phyloP scores from a whole-genome alignment of 2,888 invertebrate species.

The Plutella xylostella region DNA sequence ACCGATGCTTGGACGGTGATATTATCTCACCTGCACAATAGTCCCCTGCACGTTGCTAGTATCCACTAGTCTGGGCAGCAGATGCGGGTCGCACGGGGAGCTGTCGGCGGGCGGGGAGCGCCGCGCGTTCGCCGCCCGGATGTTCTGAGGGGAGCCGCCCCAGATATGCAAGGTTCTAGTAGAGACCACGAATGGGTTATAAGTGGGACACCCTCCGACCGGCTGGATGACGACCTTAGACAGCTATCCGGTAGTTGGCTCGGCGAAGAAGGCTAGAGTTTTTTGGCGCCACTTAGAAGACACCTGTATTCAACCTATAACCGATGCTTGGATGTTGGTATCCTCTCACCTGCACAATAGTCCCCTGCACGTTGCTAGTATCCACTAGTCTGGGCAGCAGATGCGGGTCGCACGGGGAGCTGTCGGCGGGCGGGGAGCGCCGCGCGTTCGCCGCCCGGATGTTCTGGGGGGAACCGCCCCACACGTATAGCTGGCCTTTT shows the following conservation, averaged over 20 bases:
- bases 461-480: conserved; percentile 75
- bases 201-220: too few relatives aligned
- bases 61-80: conserved; percentile 73
- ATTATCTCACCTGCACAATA: conserved; percentile 72
- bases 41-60: conserved; percentile 71
- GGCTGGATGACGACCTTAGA: too few relatives aligned
- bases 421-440: conserved; percentile 22
- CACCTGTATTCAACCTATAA: too few relatives aligned
- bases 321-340: too few relatives aligned
- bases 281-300: too few relatives aligned
- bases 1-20: too few relatives aligned
- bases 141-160: conserved; percentile 74
- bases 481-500: conserved; percentile 56
- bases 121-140: conserved; percentile 66
- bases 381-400: conserved; percentile 73
- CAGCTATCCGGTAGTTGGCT: too few relatives aligned
- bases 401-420: conserved; percentile 41
- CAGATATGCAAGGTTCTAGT: too few relatives aligned
- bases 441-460: conserved; percentile 67
- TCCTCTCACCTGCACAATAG: conserved; percentile 69
- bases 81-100: conserved; percentile 43
- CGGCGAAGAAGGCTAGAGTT: too few relatives aligned
- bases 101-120: conserved; percentile 23
- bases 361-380: conserved; percentile 70
- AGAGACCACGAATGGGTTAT: too few relatives aligned